A percentile compares a stretch with the other conserved stretches of the same genome.
Evolutionary conservation across 2,888 invertebrate species (phyloP).

Genomic region (Colostygia pectinataria): DNA sequence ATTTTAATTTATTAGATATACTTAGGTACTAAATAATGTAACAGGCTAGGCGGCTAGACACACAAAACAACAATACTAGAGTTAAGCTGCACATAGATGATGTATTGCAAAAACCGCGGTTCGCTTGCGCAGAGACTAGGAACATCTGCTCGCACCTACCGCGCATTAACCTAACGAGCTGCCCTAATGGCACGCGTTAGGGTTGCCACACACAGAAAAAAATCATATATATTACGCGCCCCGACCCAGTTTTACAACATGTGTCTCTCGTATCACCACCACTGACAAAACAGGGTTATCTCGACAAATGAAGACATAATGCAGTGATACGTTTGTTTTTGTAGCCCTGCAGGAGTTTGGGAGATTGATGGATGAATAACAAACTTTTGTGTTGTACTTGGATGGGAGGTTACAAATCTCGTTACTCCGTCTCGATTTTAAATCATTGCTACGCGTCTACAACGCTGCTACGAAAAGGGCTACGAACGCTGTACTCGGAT

Average conservation of each 20-base stretch:
- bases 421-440: neutral
- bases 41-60: conserved; percentile 18
- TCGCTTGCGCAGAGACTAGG: conserved; percentile 47
- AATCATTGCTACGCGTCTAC: conserved; percentile 3
- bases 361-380: conserved; percentile 35
- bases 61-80: conserved; percentile 45
- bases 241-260: conserved; percentile 63
- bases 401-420: neutral
- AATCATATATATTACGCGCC: conserved; percentile 71
- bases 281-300: conserved; percentile 67
- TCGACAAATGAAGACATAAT: conserved; percentile 57
- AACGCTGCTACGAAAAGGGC: conserved; percentile 8
- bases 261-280: conserved; percentile 67
- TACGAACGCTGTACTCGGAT: neutral
- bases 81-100: conserved; percentile 62
- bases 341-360: conserved; percentile 40
- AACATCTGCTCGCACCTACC: conserved; percentile 75
- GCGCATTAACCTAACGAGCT: conserved; percentile 80
- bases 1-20: too few relatives aligned
- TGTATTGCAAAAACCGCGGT: conserved; percentile 68
- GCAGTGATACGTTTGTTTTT: conserved; percentile 39
- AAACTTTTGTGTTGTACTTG: conserved; percentile 7
- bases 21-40: too few relatives aligned
- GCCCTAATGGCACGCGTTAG: conserved; percentile 74
- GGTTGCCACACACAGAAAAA: conserved; percentile 64